phyloP scores from a whole-genome alignment of 2,888 invertebrate genomes.

The Acronicta leporina region DNA sequence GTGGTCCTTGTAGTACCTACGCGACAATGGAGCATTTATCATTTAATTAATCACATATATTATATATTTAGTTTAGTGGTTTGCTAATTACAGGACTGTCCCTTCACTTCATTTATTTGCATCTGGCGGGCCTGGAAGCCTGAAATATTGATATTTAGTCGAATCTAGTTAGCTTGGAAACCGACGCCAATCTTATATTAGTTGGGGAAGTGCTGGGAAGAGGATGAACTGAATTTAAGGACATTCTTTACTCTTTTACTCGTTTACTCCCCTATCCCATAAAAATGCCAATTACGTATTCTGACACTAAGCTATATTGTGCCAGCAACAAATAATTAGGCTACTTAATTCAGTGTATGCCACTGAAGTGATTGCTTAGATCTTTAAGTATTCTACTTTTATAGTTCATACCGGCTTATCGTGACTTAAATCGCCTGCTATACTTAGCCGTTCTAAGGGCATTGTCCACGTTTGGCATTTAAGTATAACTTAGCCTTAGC shows the following conservation, averaged over 20 bases:
- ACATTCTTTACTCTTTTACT: too few relatives aligned
- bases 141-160: too few relatives aligned
- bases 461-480: slow-evolving; percentile 46
- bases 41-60: too few relatives aligned
- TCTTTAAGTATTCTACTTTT: slow-evolving; percentile 2
- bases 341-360: slow-evolving; percentile 15
- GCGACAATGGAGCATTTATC: not conserved
- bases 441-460: slow-evolving; percentile 12
- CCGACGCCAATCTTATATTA: too few relatives aligned
- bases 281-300: too few relatives aligned
- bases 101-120: too few relatives aligned
- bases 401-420: slow-evolving; percentile 38
- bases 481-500: slow-evolving; percentile 30
- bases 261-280: too few relatives aligned
- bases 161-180: too few relatives aligned
- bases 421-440: slow-evolving; percentile 18
- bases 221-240: too few relatives aligned
- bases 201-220: too few relatives aligned
- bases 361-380: slow-evolving; percentile 24
- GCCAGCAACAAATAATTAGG: not conserved
- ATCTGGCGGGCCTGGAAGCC: too few relatives aligned
- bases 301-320: too few relatives aligned
- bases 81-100: not conserved
- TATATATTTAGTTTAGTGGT: not conserved
- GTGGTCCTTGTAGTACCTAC: not conserved